Percentiles rank a stretch among this genome's conserved stretches.
Conservation (phyloP, 1,140 invertebrate genomes). For the Lucilia cuprina region DNA sequence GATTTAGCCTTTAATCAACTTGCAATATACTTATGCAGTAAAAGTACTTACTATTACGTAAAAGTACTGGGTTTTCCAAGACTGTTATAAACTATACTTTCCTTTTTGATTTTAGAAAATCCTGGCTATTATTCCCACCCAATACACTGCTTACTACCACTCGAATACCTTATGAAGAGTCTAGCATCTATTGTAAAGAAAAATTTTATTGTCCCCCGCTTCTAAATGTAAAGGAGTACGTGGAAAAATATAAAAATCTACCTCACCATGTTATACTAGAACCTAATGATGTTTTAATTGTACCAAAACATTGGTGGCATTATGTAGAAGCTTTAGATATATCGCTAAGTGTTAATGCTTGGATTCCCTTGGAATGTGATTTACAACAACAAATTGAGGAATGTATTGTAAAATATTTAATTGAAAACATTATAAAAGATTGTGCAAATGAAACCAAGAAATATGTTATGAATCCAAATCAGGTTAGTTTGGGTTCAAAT, state of each 20-base stretch:
- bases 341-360: slow-evolving; percentile 84
- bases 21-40: no score
- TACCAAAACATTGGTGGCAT: slow-evolving; percentile 96
- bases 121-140: slow-evolving; percentile 93
- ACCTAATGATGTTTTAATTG: slow-evolving; percentile 85
- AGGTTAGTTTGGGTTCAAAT: slow-evolving; percentile 39
- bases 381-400: slow-evolving; percentile 52
- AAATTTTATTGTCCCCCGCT: slow-evolving; percentile 75
- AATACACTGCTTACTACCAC: slow-evolving; percentile 78
- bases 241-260: slow-evolving; percentile 39
- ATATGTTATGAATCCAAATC: slow-evolving; percentile 57
- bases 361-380: slow-evolving; percentile 76
- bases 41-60: no score
- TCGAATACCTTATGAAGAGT: slow-evolving; percentile 95
- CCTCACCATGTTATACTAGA: slow-evolving; percentile 71
- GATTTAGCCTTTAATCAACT: no score
- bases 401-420: slow-evolving; percentile 54
- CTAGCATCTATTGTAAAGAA: slow-evolving; percentile 88
- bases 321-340: slow-evolving; percentile 84
- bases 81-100: no score
- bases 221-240: slow-evolving; percentile 29
- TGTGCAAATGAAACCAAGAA: slow-evolving; percentile 42
- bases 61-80: no score
- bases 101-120: slow-evolving; percentile 76
- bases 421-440: slow-evolving; percentile 51